These are phyloP conservation scores for Siphamia tubifer DNA, from an alignment of 2,113 vertebrate species.

Conservation along the genomic window DNA sequence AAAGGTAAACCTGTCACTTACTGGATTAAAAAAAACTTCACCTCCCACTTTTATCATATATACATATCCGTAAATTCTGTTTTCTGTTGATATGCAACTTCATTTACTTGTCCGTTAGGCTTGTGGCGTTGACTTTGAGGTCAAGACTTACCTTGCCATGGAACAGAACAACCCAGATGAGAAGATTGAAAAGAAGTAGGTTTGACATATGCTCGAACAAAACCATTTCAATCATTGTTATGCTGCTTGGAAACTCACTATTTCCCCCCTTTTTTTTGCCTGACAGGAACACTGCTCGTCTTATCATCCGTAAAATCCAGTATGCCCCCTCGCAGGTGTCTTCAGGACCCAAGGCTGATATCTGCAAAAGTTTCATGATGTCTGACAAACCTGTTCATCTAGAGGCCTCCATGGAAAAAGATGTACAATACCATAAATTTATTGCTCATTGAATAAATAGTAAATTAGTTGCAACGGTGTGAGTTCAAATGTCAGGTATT, in stretches of 20 bases:
- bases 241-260: neutral
- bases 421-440: constrained; percentile 71
- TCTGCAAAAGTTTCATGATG: constrained; percentile 90
- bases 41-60: neutral
- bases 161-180: constrained; percentile 84
- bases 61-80: too few species aligned
- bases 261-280: neutral
- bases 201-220: neutral
- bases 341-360: constrained; percentile 77
- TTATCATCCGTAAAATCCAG: constrained; percentile 91
- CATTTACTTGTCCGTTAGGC: constrained; percentile 71
- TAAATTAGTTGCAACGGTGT: neutral
- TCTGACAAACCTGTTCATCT: constrained; percentile 89
- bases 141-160: constrained; percentile 85
- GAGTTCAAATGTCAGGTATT: neutral
- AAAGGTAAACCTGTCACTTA: constrained; percentile 59
- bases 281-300: constrained; percentile 85
- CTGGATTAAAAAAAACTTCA: neutral
- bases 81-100: neutral
- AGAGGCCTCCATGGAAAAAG: constrained; percentile 85
- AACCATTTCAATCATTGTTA: neutral
- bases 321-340: constrained; percentile 78
- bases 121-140: constrained; percentile 91
- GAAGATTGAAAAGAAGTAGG: constrained; percentile 89
- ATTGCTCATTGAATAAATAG: neutral